Evolutionary conservation across 2,888 invertebrate species (phyloP), one percentile per base, ranked within the genome.

Genomic region (Pachymerium ferrugineum): DNA sequence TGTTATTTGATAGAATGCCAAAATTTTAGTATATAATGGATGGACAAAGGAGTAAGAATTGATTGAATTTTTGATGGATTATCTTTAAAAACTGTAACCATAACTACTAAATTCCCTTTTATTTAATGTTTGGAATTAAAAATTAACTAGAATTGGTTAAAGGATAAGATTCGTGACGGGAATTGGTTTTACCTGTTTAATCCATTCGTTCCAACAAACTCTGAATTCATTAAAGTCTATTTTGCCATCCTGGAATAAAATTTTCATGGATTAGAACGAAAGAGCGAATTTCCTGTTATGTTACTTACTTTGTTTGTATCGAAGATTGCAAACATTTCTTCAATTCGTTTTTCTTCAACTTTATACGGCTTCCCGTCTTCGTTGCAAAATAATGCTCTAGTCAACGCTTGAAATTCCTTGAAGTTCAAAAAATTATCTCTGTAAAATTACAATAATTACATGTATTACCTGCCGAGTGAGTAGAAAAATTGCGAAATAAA

Each of bases 121-220:
- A 16, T 38, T 38, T 38, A 12, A 33, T 33, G 6, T 12, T 33
- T 8, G 12, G n/a, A 8, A 35, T 1, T 12, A 33, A 35, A 19
- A 19, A 74, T 16, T 12, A 14, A n/a, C 1, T 1, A 14, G 12
- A 30, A 62, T 8, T 35, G 10, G 10, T 35, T 10, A 12, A 35
- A 35, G 10, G 14, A 14, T 12, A 14, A 47, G 12, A 71, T 8
- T 25, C 29, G 19, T n/a, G n/a, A n/a, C n/a, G n/a, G n/a, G n/a
- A n/a, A n/a, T n/a, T n/a, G n/a, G n/a, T n/a, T 22, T 74, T 72
- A 77, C 77, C 74, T 90, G 89, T 88, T 93, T 93, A 77, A 94
- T 92, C 93, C 93, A 94, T 79, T 90, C 89, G 83, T 92, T 90
- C 93, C 93, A 94, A 81, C 93, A 93, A 81, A 90, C 83, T 74